Evolutionary conservation across 2,888 invertebrate species (phyloP), one percentile per base, ranked within the genome.

Genomic region (Automeris io): DNA sequence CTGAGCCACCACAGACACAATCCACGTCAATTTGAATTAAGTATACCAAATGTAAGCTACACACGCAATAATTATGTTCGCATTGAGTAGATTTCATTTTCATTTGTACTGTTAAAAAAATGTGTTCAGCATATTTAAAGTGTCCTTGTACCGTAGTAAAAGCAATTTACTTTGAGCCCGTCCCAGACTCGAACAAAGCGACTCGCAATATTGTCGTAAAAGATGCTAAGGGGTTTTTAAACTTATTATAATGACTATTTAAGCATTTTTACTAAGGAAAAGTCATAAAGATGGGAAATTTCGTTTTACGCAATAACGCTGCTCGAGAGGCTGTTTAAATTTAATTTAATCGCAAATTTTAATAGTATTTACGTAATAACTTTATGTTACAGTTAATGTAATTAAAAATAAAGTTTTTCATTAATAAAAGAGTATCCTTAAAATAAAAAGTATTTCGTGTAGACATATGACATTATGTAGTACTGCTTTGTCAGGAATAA

Each of bases 121-220:
- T 46, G 45, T 56, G 55, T 55, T 54, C 42, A 53, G 61, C 57
- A 67, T 66, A 63, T 64, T 70, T 65, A 54, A 67, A 64, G 61
- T 64, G 59, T 51, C 51, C 51, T 43, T 48, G 46, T 50, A 19
- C 1, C 42, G 41, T 45, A 52, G 47, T 48, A 50, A 57, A 67
- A 65, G 63, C 64, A 67, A 72, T 70, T 70, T 69, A 60, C 62
- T 67, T 61, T 61, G 57, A 60, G 51, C 50, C 51, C 45, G 53
- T 49, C 47, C 42, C 39, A 35, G 43, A 35, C 39, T 38, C 47
- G 54, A 53, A 59, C 49, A 57, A 57, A 55, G 46, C 44, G 37
- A 46, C 35, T 38, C 49, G 51, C 52, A 55, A 59, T 49, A 52
- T 49, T 50, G 49, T 49, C 51, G 43, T 52, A 47, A 53, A 52